Base-by-base conservation (phyloP, 2,888 invertebrate genomes). In the Lymantria dispar region DNA sequence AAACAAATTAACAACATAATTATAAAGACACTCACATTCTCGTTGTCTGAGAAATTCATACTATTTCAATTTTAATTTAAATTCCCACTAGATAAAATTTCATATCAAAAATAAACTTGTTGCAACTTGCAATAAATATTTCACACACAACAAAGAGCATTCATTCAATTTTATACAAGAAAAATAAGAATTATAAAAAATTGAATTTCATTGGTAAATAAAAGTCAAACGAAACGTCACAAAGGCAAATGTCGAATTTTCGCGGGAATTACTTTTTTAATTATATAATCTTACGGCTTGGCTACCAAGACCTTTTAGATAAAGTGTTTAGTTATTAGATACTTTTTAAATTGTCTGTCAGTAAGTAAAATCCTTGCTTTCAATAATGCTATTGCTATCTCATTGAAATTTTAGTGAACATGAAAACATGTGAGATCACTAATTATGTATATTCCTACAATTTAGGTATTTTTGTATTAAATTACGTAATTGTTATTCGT, bases 1-100 rank as follows among this genome's bases (percentile, higher is more conserved):
- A 22, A 22, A 22, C 22, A 22, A 22, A 22, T 11, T 22, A 8
- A 37, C 14, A 33, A 9, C n/a, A n/a, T 31, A 29, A 11, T 10
- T 41, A 56, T 22, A 22, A 22, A 5, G 5, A 3, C 73, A 87
- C 91, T 88, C 71, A 91, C 91, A 47, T 83, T 90, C 70, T 91
- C 91, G 76, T 91, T 91, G 41, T 91, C 91, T 0, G 91, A 91
- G 58, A 85, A 76, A 66, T 88, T 91, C 90, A 90, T 91, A 47
- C 7, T 62, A 43, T 39, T 5, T 22, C 22, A 22, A 22, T 22
- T 2, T 22, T 31, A 47, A 43, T 31, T 53, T 45, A 33, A 10
- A 40, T 33, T 33, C 10, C 8, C 9, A 33, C 22, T 22, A 33
- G 8, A 1, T 33, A 10, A 7, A 33, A 33, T 33, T 33, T 33